Evolutionary conservation across 2,888 invertebrate species (phyloP).

Genomic region (Octodonta nipae): DNA sequence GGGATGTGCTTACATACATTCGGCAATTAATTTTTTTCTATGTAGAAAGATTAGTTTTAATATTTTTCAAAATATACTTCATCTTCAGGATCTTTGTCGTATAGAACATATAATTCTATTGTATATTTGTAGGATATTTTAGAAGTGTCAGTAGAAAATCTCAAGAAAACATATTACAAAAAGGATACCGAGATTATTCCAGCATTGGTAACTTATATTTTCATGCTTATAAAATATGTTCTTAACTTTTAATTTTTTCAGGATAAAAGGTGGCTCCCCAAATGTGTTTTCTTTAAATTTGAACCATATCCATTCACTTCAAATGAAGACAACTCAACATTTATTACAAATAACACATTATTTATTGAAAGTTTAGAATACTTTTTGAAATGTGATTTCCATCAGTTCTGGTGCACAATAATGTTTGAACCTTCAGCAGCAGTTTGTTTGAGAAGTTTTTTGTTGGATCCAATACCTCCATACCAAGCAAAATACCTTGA

Average conservation of each 20-base stretch:
- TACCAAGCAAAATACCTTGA: slow-evolving; percentile 31
- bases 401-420: slow-evolving; percentile 34
- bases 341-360: slow-evolving; percentile 22
- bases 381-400: slow-evolving; percentile 28
- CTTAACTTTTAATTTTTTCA: slow-evolving; percentile 10
- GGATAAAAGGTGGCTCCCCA: slow-evolving; percentile 27
- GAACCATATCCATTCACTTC: slow-evolving; percentile 26
- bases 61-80: too few species aligned
- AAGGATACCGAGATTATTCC: slow-evolving; percentile 24
- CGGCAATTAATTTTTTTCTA: too few species aligned
- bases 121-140: slow-evolving; percentile 20
- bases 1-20: too few species aligned
- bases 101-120: background rate
- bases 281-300: slow-evolving; percentile 20
- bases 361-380: slow-evolving; percentile 27
- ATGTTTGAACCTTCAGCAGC: slow-evolving; percentile 25
- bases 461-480: slow-evolving; percentile 29
- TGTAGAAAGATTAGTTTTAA: too few species aligned
- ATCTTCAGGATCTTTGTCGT: too few species aligned
- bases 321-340: slow-evolving; percentile 23
- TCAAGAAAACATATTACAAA: slow-evolving; percentile 19
- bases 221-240: background rate
- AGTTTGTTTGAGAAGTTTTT: slow-evolving; percentile 26
- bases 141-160: slow-evolving; percentile 14
- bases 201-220: slow-evolving; percentile 22